Evolutionary conservation across 1,140 invertebrate genomes (phyloP).

Genomic region (Drosophila serrata): DNA sequence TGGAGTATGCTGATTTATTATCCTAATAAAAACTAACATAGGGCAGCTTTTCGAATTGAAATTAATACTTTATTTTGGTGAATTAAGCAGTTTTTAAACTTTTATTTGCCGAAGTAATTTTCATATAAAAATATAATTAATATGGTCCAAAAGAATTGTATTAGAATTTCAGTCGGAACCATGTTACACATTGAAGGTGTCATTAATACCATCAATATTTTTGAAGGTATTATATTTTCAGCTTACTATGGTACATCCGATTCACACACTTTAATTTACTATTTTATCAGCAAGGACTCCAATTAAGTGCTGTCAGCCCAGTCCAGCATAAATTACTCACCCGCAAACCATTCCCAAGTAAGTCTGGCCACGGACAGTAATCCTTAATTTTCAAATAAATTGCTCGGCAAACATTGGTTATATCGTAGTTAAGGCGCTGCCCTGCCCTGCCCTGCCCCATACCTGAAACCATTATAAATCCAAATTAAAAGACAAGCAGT

Average conservation of each 20-base stretch:
- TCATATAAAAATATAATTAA: too few species aligned
- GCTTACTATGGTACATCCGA: neutral
- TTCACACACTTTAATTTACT: neutral
- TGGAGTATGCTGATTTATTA: too few species aligned
- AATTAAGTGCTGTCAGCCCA: slow-evolving; percentile 1
- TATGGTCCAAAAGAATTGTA: too few species aligned
- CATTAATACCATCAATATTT: too few species aligned
- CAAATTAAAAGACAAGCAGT: neutral
- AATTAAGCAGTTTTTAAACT: too few species aligned
- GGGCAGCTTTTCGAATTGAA: too few species aligned
- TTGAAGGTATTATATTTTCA: neutral
- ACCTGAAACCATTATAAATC: slow-evolving; percentile 3
- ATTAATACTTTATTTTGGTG: too few species aligned
- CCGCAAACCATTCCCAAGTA: slow-evolving; percentile 3
- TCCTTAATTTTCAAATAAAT: slow-evolving; percentile 73
- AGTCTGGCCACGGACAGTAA: slow-evolving; percentile 2
- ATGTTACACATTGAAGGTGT: too few species aligned
- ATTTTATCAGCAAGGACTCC: neutral
- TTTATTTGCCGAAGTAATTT: too few species aligned
- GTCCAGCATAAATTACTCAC: slow-evolving; percentile 39
- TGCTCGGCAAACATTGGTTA: slow-evolving; percentile 53
- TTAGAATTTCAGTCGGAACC: too few species aligned
- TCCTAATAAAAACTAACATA: too few species aligned
- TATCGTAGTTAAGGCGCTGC: slow-evolving; percentile 42
- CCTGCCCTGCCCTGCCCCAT: neutral